Percentiles rank a stretch among this genome's conserved stretches.
Conservation (phyloP, 2,888 invertebrate species). For the Piscicola geometra region DNA sequence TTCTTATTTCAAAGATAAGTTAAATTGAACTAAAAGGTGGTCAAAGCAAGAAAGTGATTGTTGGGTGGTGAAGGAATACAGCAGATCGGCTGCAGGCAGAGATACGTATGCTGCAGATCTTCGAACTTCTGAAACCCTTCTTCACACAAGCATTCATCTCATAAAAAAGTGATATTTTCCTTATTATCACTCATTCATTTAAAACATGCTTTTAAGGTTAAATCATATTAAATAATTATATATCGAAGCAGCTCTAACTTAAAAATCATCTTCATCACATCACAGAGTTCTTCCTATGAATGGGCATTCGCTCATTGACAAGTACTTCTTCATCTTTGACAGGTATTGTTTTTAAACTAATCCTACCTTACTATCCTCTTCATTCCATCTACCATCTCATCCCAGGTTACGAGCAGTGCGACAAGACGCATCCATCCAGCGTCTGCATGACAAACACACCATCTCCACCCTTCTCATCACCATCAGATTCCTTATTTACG, state of each 20-base stretch:
- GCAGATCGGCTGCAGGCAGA: not conserved
- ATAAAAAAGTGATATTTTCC: not conserved
- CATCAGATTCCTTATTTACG: constrained; percentile 9
- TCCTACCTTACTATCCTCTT: not conserved
- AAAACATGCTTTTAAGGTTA: not conserved
- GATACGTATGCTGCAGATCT: not conserved
- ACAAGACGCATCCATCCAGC: constrained; percentile 4
- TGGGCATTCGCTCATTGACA: not conserved
- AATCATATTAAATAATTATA: not conserved
- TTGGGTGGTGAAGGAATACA: constrained; percentile 10
- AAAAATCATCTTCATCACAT: not conserved
- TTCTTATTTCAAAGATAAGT: not conserved
- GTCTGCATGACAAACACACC: not conserved
- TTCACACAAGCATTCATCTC: not conserved
- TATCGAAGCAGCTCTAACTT: not conserved
- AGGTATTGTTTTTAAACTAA: not conserved
- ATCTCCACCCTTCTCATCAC: constrained; percentile 9
- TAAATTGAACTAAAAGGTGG: not conserved
- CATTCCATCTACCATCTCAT: not conserved
- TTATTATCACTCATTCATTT: not conserved
- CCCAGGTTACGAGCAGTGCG: not conserved
- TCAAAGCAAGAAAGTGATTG: not conserved
- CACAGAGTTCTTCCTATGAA: not conserved
- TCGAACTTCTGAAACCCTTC: not conserved
- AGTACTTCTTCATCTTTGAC: constrained; percentile 10